These are phyloP conservation scores for Salpingus planirostris DNA, from an alignment of 2,888 invertebrate genomes.

Conservation along the genomic window DNA sequence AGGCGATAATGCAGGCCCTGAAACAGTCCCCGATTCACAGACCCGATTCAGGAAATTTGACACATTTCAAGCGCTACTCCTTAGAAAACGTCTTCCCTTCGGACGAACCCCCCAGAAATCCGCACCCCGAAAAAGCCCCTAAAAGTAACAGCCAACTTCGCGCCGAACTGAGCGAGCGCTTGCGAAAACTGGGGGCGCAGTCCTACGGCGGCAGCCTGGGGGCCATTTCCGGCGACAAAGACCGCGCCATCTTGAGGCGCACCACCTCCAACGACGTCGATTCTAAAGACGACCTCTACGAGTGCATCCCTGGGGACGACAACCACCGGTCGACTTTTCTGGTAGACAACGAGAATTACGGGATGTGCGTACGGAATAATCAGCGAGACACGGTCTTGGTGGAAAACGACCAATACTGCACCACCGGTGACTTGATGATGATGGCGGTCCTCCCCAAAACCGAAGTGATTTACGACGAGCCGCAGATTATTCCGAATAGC, in stretches of 20 bases:
- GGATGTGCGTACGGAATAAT: conserved; percentile 11
- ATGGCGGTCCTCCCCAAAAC: conserved; percentile 3
- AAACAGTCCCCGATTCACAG: conserved; percentile 29
- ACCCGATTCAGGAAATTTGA: conserved; percentile 23
- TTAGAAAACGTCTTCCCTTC: conserved; percentile 27
- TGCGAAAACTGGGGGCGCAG: conserved; percentile 32
- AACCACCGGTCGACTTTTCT: conserved; percentile 11
- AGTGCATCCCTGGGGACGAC: conserved; percentile 15
- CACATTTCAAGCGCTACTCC: conserved; percentile 40
- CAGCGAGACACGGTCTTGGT: conserved; percentile 11
- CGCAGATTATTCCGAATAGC: conserved; percentile 16
- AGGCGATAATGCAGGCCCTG: conserved; percentile 42
- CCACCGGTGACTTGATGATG: conserved; percentile 10
- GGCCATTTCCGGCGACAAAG: conserved; percentile 6
- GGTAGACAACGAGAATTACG: conserved; percentile 17
- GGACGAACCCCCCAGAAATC: conserved; percentile 7
- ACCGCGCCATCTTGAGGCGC: background rate
- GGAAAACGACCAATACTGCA: conserved; percentile 23
- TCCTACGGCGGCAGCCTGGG: conserved; percentile 30
- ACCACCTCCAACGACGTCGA: background rate
- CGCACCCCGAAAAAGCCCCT: conserved; percentile 2
- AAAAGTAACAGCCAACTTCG: conserved; percentile 7
- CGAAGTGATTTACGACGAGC: conserved; percentile 14
- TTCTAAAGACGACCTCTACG: conserved; percentile 13
- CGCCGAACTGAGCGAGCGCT: conserved; percentile 27